phyloP scores from a whole-genome alignment of 92 coral and sea anemone species.

The Zoanthus sansibaricus region DNA sequence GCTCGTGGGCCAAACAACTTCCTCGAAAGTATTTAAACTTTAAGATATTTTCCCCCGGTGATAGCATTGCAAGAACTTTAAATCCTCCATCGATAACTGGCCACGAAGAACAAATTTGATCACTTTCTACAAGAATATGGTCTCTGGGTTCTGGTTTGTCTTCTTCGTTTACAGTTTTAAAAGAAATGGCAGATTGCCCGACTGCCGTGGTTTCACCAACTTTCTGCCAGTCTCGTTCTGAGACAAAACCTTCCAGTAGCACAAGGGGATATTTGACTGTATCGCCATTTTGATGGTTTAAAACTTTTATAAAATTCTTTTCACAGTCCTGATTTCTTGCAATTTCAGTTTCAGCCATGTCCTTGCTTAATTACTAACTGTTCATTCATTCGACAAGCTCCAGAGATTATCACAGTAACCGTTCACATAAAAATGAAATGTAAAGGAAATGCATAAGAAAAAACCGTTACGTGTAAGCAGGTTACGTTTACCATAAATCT shows the following conservation, averaged over 20 bases:
- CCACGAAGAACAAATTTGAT: constrained; percentile 66
- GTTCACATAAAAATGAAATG: neutral
- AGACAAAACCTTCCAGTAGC: constrained; percentile 71
- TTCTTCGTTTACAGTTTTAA: neutral
- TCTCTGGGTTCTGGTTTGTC: constrained; percentile 3
- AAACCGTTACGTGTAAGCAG: neutral
- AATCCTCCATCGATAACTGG: constrained; percentile 79
- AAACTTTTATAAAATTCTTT: constrained; percentile 25
- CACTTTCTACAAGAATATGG: constrained; percentile 59
- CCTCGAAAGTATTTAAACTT: constrained; percentile 51
- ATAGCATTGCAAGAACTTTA: constrained; percentile 75
- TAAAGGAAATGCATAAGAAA: neutral
- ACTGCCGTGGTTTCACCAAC: neutral
- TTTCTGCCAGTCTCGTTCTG: neutral
- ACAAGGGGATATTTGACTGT: constrained; percentile 80
- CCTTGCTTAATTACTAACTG: neutral
- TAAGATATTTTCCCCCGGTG: constrained; percentile 73
- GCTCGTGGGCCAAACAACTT: constrained; percentile 1
- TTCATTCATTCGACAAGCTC: too few species aligned
- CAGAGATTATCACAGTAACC: too few species aligned
- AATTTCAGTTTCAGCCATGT: neutral
- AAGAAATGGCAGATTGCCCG: neutral
- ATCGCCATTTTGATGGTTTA: constrained; percentile 71
- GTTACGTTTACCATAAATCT: constrained; percentile 1
- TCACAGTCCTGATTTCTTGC: neutral